These are phyloP conservation scores for Drosophila nigromelanica DNA, from an alignment of 1,140 invertebrate genomes.

Conservation along the genomic window DNA sequence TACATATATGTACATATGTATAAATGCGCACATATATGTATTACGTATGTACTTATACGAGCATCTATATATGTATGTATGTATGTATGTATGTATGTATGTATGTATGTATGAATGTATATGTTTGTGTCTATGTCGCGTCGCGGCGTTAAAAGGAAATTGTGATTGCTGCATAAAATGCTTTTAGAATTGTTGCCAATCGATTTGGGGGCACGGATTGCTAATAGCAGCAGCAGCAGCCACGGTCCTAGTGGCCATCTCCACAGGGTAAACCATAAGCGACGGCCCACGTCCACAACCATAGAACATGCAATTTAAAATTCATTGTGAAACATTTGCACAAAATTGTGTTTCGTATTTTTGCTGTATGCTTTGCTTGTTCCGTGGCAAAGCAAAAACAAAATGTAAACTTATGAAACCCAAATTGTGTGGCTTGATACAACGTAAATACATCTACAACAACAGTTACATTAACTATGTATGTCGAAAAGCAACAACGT, in stretches of 20 bases:
- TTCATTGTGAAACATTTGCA: conserved; percentile 77
- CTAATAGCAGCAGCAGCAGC: conserved; percentile 39
- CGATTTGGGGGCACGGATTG: conserved; percentile 75
- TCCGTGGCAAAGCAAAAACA: conserved; percentile 32
- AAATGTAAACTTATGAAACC: conserved; percentile 49
- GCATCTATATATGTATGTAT: background rate
- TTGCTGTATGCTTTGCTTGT: conserved; percentile 22
- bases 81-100: background rate
- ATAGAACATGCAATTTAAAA: conserved; percentile 71
- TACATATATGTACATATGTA: no score
- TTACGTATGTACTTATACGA: no score
- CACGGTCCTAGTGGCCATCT: conserved; percentile 5
- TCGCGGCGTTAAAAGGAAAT: conserved; percentile 75
- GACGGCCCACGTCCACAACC: conserved; percentile 44
- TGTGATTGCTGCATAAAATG: conserved; percentile 80
- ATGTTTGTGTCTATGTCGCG: conserved; percentile 27
- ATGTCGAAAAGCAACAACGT: conserved; percentile 53
- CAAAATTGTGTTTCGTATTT: conserved; percentile 60
- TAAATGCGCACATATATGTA: no score
- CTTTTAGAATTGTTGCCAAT: conserved; percentile 81
- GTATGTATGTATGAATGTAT: conserved; percentile 9
- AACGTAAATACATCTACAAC: conserved; percentile 44
- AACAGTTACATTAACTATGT: conserved; percentile 38
- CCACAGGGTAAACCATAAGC: conserved; percentile 48
- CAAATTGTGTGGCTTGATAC: conserved; percentile 62